Base-by-base conservation (phyloP, 2,888 invertebrate species). In the Tuberolachnus salignus region DNA sequence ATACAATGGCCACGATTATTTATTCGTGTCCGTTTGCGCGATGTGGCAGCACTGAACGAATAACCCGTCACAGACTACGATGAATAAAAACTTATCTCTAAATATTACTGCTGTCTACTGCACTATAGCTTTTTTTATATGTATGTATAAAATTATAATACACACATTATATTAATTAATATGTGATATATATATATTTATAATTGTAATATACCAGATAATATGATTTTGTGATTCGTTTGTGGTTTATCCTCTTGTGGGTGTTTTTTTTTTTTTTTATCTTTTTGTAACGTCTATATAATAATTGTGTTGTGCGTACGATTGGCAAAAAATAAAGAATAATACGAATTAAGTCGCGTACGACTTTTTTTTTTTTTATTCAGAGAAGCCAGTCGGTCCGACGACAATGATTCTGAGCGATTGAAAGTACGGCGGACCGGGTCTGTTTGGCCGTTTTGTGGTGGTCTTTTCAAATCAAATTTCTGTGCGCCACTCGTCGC, bases 21-120 rank as follows among this genome's bases (percentile, higher is more conserved):
- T 34, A 4, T 34, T 34, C 6, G 6, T 34, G 6, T 34, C 6
- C 19, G 61, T 8, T 49, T 49, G 49, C 16, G 21, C 4, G 53
- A 63, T 59, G 46, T 78, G 78, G 78, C 59, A 21, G 6, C 78
- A 78, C 78, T 78, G 78, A 16, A 49, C 4, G 14, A 26, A 46
- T 46, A 69, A 19, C 51, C 69, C 78, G 69, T 78, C 69, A 63
- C 23, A 23, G 21, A 16, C 44, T 16, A 57, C 42, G n/a, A 44
- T 34, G 66, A 64, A 64, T 73, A 63, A 74, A 78, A 59, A 69
- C 69, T 78, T 78, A 78, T 78, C 78, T 78, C 78, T 16, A 78
- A 78, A 61, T 42, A 53, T 72, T 59, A 49, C 59, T 19, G 53
- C 13, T 34, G 26, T 0, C 13, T 63, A 19, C 11, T 21, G 34